Evolutionary conservation across 2,113 vertebrate genomes (phyloP), one percentile per base, ranked within the genome.

Genomic region (Mastomys natalensis): DNA sequence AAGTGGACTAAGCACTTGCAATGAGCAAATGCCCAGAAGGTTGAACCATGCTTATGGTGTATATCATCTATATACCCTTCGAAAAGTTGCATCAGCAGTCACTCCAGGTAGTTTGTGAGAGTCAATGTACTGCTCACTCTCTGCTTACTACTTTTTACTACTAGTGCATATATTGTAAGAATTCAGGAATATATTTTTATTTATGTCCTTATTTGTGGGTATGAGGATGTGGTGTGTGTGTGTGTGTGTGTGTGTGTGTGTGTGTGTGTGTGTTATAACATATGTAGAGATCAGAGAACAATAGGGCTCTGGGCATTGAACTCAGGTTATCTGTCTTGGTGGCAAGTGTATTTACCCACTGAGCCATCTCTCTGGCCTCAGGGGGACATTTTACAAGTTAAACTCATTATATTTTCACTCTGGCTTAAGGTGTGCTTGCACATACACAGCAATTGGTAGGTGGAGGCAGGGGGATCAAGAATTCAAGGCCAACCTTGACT

Each of bases 361-460:
- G 43, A 66, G 17, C 16, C 51, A 81, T 55, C 26, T 72, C 43
- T 34, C 24, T 76, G 43, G 22, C 3, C n/a, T 16, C 22, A 40
- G 55, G 22, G 80, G 15, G 43, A 68, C 62, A 72, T 91, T 86
- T 88, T 89, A 70, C 45, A 96, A 34, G 68, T 12, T 78, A 94
- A 70, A 68, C 40, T 84, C 37, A 78, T 66, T 89, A 55, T 45
- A 29, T 60, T 86, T 87, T 76, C 29, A 19, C 68, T 21, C 62
- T 53, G 34, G 22, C 66, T 51, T 43, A 43, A 87, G 34, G 45
- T 70, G 21, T 70, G 45, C 7, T 26, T 40, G 34, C 64, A 70
- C 45, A 87, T 26, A 37, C 13, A 66, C 86, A 72, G 66, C 6
- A 26, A n/a, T 40, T 72, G 21, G 34, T 34, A n/a, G 34, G 22